These are phyloP conservation scores for Lepeophtheirus nordmannii DNA, from an alignment of 2,888 invertebrate genomes.

Conservation along the genomic window DNA sequence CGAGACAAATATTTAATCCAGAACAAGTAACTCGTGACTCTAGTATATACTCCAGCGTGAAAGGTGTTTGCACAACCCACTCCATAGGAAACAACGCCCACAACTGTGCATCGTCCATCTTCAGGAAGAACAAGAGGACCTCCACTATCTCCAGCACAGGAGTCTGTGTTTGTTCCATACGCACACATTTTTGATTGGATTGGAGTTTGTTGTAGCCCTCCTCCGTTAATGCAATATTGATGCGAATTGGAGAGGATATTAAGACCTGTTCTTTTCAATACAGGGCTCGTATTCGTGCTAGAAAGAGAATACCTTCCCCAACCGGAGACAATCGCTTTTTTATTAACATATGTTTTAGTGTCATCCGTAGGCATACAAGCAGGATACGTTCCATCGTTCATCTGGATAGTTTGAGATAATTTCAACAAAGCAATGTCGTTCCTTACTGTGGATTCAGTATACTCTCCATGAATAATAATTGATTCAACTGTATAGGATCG, in stretches of 20 bases:
- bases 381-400: not conserved
- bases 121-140: not conserved
- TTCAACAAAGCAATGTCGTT: not conserved
- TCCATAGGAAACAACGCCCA: not conserved
- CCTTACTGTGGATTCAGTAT: not conserved
- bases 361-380: not conserved
- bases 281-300: not conserved
- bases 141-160: not conserved
- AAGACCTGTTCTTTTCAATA: not conserved
- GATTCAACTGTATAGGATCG: not conserved
- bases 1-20: not conserved
- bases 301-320: not conserved
- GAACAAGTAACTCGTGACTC: not conserved
- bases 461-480: not conserved
- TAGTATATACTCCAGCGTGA: constrained; percentile 3
- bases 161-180: not conserved
- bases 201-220: not conserved
- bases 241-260: not conserved
- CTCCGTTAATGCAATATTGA: not conserved
- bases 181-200: not conserved
- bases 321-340: not conserved
- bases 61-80: not conserved
- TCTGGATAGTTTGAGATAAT: not conserved
- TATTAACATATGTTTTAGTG: not conserved
- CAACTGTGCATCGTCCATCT: not conserved